phyloP scores from a whole-genome alignment of 2,888 invertebrate species.

The Lucinisca nassula region DNA sequence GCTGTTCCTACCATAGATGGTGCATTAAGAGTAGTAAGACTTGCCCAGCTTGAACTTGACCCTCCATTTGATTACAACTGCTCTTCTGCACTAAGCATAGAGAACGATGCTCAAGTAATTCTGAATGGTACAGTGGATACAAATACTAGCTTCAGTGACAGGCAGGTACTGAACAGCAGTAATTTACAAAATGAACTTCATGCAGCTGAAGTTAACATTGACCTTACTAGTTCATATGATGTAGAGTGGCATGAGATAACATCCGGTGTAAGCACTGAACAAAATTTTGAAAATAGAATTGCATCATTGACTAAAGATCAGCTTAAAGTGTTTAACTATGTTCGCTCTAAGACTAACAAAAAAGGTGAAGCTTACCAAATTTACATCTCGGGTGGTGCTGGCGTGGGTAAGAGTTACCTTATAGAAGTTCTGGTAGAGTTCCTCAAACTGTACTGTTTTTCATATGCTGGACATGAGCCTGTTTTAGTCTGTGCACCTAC shows the following conservation, averaged over 20 bases:
- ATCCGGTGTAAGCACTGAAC: neutral
- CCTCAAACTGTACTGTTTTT: neutral
- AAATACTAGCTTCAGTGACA: neutral
- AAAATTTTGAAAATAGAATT: neutral
- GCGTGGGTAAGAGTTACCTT: conserved; percentile 23
- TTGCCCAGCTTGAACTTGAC: too few species aligned
- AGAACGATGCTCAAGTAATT: neutral
- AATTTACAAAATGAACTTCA: too few species aligned
- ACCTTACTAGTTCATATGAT: neutral
- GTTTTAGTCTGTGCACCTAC: conserved; percentile 43
- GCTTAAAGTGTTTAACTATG: neutral
- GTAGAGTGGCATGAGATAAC: neutral
- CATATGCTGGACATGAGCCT: conserved; percentile 17
- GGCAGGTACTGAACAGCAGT: neutral
- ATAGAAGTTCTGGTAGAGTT: conserved; percentile 23
- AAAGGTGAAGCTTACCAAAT: neutral
- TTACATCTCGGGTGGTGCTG: neutral
- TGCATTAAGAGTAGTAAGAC: neutral
- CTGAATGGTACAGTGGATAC: neutral
- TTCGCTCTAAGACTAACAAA: neutral
- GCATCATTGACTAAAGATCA: neutral
- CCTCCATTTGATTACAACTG: too few species aligned
- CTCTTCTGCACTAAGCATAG: neutral
- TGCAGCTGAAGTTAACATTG: neutral
- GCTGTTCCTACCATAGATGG: neutral